These are phyloP conservation scores for Drosophila incognita DNA, from an alignment of 2,888 invertebrate species.

Conservation along the genomic window DNA sequence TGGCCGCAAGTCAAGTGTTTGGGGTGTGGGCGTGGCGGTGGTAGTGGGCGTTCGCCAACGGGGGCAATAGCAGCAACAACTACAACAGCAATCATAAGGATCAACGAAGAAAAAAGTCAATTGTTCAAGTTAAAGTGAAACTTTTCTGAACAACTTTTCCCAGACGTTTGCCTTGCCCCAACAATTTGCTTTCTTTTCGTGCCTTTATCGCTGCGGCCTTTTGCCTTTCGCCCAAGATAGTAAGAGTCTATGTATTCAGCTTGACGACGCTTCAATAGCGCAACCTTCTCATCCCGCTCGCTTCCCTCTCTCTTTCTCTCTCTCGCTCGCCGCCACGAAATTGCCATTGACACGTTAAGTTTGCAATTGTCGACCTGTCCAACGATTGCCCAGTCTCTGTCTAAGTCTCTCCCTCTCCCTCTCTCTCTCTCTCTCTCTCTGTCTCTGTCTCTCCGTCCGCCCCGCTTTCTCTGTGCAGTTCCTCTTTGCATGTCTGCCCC, in stretches of 20 bases:
- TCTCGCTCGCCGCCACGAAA: conserved; percentile 37
- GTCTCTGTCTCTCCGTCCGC: background rate
- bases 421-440: background rate
- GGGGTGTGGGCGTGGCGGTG: conserved; percentile 17
- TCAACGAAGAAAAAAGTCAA: conserved; percentile 67
- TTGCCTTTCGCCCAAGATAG: conserved; percentile 1
- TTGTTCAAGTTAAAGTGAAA: conserved; percentile 79
- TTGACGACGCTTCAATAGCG: conserved; percentile 47
- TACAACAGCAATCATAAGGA: conserved; percentile 31
- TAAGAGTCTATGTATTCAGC: conserved; percentile 46
- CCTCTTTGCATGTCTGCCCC: conserved; percentile 52
- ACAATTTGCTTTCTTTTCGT: conserved; percentile 67
- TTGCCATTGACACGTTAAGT: conserved; percentile 82
- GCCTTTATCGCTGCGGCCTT: conserved; percentile 62
- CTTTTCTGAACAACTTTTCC: conserved; percentile 73
- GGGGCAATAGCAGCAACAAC: conserved; percentile 28
- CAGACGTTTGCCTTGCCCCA: conserved; percentile 67
- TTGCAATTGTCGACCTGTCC: conserved; percentile 69
- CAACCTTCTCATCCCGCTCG: background rate
- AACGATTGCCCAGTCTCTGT: conserved; percentile 5
- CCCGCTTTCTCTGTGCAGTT: background rate
- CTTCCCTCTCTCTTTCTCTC: background rate
- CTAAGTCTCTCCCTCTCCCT: background rate
- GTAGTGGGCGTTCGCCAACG: conserved; percentile 28
- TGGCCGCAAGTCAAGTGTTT: conserved; percentile 71